These are phyloP conservation scores for Polyommatus iphigenia DNA, from an alignment of 2,888 invertebrate species.

Conservation along the genomic window DNA sequence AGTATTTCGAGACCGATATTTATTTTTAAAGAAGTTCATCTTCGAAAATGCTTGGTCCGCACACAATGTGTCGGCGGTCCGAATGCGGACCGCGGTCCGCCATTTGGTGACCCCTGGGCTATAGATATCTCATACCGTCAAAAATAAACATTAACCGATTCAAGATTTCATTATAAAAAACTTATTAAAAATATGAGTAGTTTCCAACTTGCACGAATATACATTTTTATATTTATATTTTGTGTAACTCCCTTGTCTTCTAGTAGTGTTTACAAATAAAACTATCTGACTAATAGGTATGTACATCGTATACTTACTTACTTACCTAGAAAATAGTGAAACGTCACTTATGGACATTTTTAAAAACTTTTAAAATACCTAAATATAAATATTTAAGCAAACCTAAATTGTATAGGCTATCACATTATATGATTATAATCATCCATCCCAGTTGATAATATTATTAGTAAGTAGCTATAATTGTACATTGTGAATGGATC, in stretches of 20 bases:
- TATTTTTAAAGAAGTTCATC: too few species aligned
- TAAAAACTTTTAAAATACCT: not conserved
- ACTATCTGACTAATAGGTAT: not conserved
- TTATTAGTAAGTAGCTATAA: constrained; percentile 45
- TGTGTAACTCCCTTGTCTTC: not conserved
- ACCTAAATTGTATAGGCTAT: constrained; percentile 14
- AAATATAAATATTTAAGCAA: not conserved
- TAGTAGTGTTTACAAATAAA: not conserved
- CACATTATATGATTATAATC: not conserved
- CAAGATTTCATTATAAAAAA: too few species aligned
- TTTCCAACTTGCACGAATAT: not conserved
- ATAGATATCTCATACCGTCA: too few species aligned
- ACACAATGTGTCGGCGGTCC: too few species aligned
- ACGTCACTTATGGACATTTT: not conserved
- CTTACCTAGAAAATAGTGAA: too few species aligned
- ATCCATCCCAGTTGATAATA: constrained; percentile 25
- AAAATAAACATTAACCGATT: not conserved
- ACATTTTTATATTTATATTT: not conserved
- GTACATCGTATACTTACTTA: not conserved
- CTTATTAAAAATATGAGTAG: not conserved
- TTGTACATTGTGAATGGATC: constrained; percentile 71
- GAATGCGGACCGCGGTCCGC: too few species aligned
- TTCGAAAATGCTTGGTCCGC: too few species aligned
- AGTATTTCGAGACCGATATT: too few species aligned
- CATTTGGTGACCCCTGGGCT: too few species aligned